phyloP scores from a whole-genome alignment of 2,113 vertebrate species.

The Myiagra hebetior region DNA sequence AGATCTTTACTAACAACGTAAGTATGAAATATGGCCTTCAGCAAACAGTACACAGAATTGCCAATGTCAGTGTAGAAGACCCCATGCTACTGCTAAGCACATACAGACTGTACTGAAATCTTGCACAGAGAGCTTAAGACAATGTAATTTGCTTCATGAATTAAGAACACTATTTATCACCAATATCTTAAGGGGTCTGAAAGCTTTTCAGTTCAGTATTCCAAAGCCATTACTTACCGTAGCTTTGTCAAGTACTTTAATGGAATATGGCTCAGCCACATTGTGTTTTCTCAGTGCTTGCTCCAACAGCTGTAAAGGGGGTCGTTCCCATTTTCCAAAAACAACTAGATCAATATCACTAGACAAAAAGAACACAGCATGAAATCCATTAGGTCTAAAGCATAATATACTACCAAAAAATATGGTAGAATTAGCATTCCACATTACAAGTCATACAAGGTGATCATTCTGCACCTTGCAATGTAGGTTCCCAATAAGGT shows the following conservation, averaged over 20 bases:
- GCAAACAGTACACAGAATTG: not conserved
- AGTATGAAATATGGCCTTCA: not conserved
- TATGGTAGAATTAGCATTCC: not conserved
- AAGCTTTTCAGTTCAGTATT: not conserved
- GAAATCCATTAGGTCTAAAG: not conserved
- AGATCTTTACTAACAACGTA: not conserved
- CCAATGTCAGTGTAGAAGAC: accelerated
- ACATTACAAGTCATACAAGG: not conserved
- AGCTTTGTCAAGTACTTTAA: constrained; percentile 98
- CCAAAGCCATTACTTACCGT: constrained; percentile 78
- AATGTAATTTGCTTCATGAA: not conserved
- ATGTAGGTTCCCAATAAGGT: not conserved
- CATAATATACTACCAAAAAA: not conserved
- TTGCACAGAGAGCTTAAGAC: not conserved
- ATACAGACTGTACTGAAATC: not conserved
- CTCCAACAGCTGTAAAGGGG: constrained; percentile 90
- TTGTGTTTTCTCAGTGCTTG: constrained; percentile 92
- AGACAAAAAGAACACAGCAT: not conserved
- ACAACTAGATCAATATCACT: constrained; percentile 98
- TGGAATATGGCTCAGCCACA: constrained; percentile 91
- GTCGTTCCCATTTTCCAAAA: constrained; percentile 95
- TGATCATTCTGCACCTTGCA: not conserved
- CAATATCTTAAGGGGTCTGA: not conserved
- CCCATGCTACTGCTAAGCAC: not conserved
- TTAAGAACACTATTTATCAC: not conserved